phyloP scores from a whole-genome alignment of 2,888 invertebrate species.

The Monopis laevigella region DNA sequence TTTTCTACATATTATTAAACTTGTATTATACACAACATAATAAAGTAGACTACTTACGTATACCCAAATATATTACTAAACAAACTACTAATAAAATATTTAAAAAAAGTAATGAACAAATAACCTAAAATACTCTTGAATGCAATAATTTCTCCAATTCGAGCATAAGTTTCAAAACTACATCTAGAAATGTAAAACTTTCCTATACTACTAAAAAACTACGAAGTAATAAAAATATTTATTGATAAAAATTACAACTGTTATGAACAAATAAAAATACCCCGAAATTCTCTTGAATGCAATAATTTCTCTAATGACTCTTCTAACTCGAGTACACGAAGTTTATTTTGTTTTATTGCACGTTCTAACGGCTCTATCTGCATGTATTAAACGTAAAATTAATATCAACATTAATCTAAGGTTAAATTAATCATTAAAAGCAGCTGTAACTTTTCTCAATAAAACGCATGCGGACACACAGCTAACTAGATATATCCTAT shows the following conservation, averaged over 20 bases:
- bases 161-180: too few species aligned
- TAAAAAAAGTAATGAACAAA: not conserved
- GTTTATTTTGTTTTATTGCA: conserved; percentile 84
- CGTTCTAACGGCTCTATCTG: conserved; percentile 87
- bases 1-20: too few species aligned
- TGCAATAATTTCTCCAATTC: too few species aligned
- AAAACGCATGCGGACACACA: not conserved
- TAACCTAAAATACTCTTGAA: not conserved
- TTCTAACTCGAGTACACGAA: conserved; percentile 86
- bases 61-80: too few species aligned
- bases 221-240: not conserved
- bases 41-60: too few species aligned
- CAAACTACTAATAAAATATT: not conserved
- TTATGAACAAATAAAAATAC: conserved; percentile 27
- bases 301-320: conserved; percentile 81
- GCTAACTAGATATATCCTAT: not conserved
- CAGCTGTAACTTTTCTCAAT: conserved; percentile 60
- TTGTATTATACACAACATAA: too few species aligned
- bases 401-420: not conserved
- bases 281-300: conserved; percentile 73
- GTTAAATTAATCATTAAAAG: not conserved
- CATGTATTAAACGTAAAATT: conserved; percentile 13
- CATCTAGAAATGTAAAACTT: too few species aligned
- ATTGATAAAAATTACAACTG: conserved; percentile 62
- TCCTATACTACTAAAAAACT: too few species aligned